phyloP scores from a whole-genome alignment of 2,797 vertebrate species.

The Dermochelys coriacea region DNA sequence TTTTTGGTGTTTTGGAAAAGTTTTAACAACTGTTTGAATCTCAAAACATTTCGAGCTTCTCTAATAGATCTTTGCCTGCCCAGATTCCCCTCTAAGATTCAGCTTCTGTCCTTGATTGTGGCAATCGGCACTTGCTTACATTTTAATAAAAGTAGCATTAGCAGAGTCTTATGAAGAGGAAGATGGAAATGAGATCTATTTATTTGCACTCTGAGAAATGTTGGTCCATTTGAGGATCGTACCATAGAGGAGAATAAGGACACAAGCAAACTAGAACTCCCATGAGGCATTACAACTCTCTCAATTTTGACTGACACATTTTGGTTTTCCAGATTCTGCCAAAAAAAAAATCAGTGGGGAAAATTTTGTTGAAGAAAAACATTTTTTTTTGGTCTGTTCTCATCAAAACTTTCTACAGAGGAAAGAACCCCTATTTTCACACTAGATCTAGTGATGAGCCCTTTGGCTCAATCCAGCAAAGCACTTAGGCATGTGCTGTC shows the following conservation, averaged over 20 bases:
- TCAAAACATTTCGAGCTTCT: background rate
- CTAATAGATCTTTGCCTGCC: background rate
- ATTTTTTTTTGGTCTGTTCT: background rate
- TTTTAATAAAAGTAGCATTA: background rate
- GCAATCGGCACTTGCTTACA: background rate
- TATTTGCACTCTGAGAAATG: background rate
- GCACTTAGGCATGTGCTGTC: background rate
- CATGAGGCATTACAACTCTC: background rate
- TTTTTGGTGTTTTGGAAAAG: background rate
- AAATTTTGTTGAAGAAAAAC: background rate
- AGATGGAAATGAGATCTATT: background rate
- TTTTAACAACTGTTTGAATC: background rate
- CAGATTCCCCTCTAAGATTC: background rate
- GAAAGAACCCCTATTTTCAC: background rate
- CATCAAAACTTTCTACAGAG: background rate
- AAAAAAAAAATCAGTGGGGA: background rate
- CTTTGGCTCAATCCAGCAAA: background rate
- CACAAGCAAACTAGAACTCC: background rate
- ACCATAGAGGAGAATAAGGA: background rate
- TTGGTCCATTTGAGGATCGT: background rate
- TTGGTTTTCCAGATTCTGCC: background rate
- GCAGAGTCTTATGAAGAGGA: background rate
- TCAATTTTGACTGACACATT: background rate
- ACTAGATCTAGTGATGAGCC: rapidly evolving
- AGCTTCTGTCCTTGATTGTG: background rate